A percentile compares a stretch with the other conserved stretches of the same genome.
These are phyloP conservation scores for Ethmia dodecea DNA, from an alignment of 2,888 invertebrate genomes.

Conservation along the genomic window DNA sequence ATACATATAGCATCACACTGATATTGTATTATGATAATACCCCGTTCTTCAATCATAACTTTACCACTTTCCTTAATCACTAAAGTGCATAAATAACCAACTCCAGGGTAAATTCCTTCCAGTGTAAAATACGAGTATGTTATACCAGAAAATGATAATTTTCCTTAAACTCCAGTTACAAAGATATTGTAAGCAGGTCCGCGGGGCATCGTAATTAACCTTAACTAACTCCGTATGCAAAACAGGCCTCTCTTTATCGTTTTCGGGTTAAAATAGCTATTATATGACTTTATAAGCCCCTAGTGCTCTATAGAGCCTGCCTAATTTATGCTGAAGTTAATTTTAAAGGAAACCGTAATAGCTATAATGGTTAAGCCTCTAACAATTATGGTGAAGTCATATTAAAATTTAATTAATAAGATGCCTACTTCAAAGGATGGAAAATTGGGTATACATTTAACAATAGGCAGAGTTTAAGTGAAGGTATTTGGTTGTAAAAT, in stretches of 20 bases:
- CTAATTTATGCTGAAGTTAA: constrained; percentile 28
- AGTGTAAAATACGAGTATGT: too few relatives aligned
- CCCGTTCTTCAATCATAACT: too few relatives aligned
- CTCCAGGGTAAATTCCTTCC: too few relatives aligned
- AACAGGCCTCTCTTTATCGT: constrained; percentile 47
- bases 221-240: constrained; percentile 53
- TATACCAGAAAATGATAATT: not conserved
- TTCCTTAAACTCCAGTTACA: constrained; percentile 7
- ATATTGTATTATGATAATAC: too few relatives aligned
- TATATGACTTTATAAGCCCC: constrained; percentile 44
- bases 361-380: constrained; percentile 16
- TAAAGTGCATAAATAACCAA: too few relatives aligned
- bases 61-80: too few relatives aligned
- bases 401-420: constrained; percentile 11
- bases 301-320: constrained; percentile 19
- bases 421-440: constrained; percentile 1
- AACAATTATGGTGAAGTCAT: constrained; percentile 19
- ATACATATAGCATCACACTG: too few relatives aligned
- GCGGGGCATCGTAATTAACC: constrained; percentile 46
- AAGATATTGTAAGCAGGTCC: constrained; percentile 40
- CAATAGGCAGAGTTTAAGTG: not conserved
- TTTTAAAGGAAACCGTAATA: constrained; percentile 30
- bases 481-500: too few relatives aligned
- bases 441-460: not conserved
- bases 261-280: constrained; percentile 50